Evolutionary conservation across 2,113 vertebrate genomes (phyloP).

Genomic region (Rhodinocichla rosea): DNA sequence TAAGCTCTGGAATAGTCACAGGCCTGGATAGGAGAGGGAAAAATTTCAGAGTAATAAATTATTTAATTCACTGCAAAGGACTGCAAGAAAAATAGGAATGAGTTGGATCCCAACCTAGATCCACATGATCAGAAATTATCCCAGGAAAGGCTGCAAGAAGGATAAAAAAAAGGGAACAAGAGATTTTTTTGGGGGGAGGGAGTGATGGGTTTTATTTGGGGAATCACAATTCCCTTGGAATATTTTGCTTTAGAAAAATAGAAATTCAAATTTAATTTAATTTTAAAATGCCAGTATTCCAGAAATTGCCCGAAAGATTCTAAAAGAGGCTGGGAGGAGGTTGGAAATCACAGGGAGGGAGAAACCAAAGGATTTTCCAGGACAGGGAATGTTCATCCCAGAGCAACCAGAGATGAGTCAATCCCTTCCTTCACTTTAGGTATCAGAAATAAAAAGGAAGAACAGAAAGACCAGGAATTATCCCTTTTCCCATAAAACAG

Average conservation of each 20-base stretch:
- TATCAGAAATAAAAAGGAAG: neutral
- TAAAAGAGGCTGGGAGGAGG: neutral
- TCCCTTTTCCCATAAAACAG: neutral
- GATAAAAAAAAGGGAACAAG: neutral
- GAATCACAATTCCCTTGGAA: neutral
- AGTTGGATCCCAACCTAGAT: neutral
- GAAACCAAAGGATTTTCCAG: neutral
- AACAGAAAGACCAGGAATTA: neutral
- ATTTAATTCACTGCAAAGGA: neutral
- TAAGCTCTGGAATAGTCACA: neutral
- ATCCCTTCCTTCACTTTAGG: neutral
- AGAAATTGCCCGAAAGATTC: neutral
- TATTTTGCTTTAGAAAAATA: neutral
- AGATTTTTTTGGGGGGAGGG: too few species aligned
- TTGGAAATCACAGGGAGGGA: neutral
- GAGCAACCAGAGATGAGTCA: neutral
- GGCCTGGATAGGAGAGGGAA: neutral
- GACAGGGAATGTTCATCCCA: accelerated
- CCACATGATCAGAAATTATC: neutral
- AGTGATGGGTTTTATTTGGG: accelerated
- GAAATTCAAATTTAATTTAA: neutral
- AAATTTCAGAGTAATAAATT: neutral
- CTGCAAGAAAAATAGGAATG: neutral
- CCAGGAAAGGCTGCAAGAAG: neutral
- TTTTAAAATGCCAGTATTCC: neutral